Base-by-base conservation (phyloP, 2,888 invertebrate species). In the Dasysyrphus albostriatus region DNA sequence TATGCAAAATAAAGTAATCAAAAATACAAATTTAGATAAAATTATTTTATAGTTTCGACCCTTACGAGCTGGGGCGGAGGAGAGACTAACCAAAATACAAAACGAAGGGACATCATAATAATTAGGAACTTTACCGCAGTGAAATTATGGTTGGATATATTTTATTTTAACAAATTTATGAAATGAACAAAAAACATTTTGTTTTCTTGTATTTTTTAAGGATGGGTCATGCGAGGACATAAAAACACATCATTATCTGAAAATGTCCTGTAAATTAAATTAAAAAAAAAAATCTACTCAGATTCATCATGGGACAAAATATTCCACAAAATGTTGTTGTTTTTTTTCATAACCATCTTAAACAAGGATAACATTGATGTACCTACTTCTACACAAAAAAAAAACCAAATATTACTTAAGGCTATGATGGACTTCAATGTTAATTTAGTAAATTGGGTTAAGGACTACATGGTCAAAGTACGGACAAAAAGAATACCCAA, bases 361-460 rank as follows among this genome's bases (percentile, higher is more conserved):
- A 69, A 44, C 54, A 39, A 69, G 58, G 37, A 44, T 37, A 32
- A 24, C 49, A 58, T 63, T 70, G 44, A 63, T 44, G n/a, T 24
- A 39, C 47, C 42, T 32, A 47, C 37, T 24, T 24, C 24, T 24
- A 67, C 44, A 58, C 9, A 42, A 39, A 39, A 61, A 72, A 70
- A 37, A 76, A 76, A 76, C 32, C 32, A 32, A 4, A 72, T 47
- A 58, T 63, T 14, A 76, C 42, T 76, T 65, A 29, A 76, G 59
- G 61, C 54, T 70, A 19, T 70, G 54, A 70, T 76, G 76, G 63
- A 67, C 63, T 76, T 49, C 47, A 72, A 63, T 37, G 70, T 54
- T 76, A 44, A 51, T 61, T 12, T 49, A 3, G 8, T 10, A 51
- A 76, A 82, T 70, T 76, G 42, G 82, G 70, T 76, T 63, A 82